Evolutionary conservation across 92 coral and sea anemone genomes (phyloP).

Genomic region (Phymanthus crucifer): DNA sequence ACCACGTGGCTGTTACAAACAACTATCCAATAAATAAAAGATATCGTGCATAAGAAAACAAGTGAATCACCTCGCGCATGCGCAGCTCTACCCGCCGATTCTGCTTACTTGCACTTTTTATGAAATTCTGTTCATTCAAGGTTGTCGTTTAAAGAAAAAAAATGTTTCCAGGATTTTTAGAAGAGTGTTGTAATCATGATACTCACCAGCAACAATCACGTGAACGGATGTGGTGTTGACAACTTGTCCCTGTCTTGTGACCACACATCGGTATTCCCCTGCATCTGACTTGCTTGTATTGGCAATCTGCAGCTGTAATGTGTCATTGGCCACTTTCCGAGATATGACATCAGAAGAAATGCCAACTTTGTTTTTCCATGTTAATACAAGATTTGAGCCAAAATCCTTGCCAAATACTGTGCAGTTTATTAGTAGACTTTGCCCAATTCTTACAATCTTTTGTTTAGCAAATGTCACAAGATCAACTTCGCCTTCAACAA

Average conservation of each 20-base stretch:
- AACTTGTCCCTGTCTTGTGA: background rate
- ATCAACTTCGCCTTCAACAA: background rate
- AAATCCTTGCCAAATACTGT: background rate
- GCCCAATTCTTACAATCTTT: background rate
- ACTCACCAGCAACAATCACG: constrained; percentile 37
- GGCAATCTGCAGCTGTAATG: constrained; percentile 15
- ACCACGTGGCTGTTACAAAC: background rate
- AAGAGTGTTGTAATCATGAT: background rate
- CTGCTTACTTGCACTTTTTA: background rate
- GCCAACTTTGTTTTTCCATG: constrained; percentile 39
- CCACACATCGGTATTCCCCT: constrained; percentile 43
- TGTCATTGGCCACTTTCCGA: constrained; percentile 6
- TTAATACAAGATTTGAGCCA: background rate
- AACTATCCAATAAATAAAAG: background rate
- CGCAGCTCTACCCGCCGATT: background rate
- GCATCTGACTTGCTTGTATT: constrained; percentile 1
- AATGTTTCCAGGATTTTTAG: background rate
- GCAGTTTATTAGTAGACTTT: constrained; percentile 17
- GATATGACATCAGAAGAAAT: background rate
- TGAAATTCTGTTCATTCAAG: background rate
- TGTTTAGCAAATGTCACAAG: background rate
- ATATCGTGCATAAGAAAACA: background rate
- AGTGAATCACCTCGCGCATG: background rate
- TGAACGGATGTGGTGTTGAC: constrained; percentile 3
- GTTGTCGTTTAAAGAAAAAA: background rate